Evolutionary conservation across 1,140 invertebrate species (phyloP), one percentile per base, ranked within the genome.

Genomic region (Drosophila sproati): DNA sequence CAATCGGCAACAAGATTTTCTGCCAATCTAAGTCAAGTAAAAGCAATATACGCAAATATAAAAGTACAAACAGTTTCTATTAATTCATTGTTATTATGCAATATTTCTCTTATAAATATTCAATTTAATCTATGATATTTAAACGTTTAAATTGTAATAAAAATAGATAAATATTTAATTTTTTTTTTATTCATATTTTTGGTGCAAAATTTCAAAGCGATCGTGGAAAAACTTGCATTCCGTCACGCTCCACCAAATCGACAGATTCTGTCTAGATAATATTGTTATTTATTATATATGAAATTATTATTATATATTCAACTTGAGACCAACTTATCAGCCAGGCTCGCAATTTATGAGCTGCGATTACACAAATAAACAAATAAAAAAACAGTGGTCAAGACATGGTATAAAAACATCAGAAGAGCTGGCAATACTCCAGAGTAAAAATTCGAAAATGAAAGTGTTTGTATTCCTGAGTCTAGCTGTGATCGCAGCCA

Each of bases 401-500:
- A 47, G 7, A 31, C 3, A 20, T 20, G 20, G 12, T 37, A 50
- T 61, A n/a, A 37, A 61, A 61, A 34, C 31, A 34, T 5, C 0
- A 5, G n/a, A 3, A 32, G 3, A 48, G 3, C 8, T 37, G 28
- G 32, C 20, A n/a, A 7, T 6, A 10, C 20, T 0, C 6, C 20
- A 48, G 7, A 60, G 12, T 60, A 32, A 45, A 20, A n/a, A 60
- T 47, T 28, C 2, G 6, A 48, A 12, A 48, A 60, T 60, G 57
- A 60, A 60, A 31, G 31, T 47, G 12, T 35, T 60, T 20, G 43
- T 60, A 10, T 48, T 60, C 31, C 8, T 85, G 39, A 45, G 61
- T 31, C 47, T 80, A 32, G 73, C 70, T 52, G 57, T 68, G n/a
- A 71, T 28, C 35, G 12, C 73, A 20, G 77, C 60, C 3, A 66